These are phyloP conservation scores for Colletes gigas DNA, from an alignment of 1,140 invertebrate species.

Conservation along the genomic window DNA sequence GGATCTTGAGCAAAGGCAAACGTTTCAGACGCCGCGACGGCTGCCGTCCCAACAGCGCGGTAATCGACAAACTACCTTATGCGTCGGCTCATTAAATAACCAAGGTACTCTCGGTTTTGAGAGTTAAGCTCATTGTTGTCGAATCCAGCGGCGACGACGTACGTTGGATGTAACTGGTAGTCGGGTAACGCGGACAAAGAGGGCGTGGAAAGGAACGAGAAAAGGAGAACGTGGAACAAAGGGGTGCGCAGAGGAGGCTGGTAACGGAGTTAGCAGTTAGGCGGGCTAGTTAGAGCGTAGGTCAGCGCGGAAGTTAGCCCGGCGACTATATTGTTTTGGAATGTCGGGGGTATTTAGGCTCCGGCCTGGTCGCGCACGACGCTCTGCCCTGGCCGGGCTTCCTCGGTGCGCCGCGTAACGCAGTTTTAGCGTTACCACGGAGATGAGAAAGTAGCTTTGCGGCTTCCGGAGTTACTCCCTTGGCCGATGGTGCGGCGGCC, in stretches of 20 bases:
- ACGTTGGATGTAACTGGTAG: constrained; percentile 15
- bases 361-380: constrained; percentile 18
- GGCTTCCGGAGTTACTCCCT: constrained; percentile 53
- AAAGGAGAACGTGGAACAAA: neutral
- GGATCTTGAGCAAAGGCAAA: constrained; percentile 57
- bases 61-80: constrained; percentile 72
- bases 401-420: constrained; percentile 62
- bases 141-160: constrained; percentile 17
- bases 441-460: constrained; percentile 73
- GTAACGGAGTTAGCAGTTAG: constrained; percentile 75
- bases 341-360: constrained; percentile 73
- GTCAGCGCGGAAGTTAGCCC: constrained; percentile 71
- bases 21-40: constrained; percentile 9
- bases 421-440: constrained; percentile 62
- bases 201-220: neutral
- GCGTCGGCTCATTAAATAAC: constrained; percentile 70
- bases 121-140: constrained; percentile 64
- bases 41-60: constrained; percentile 55
- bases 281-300: constrained; percentile 69
- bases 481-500: constrained; percentile 22
- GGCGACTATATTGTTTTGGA: constrained; percentile 71
- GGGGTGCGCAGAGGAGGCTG: neutral
- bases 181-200: constrained; percentile 4
- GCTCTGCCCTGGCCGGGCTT: neutral
- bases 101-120: constrained; percentile 66